phyloP scores from a whole-genome alignment of 2,113 vertebrate species.

The Lontra canadensis region DNA sequence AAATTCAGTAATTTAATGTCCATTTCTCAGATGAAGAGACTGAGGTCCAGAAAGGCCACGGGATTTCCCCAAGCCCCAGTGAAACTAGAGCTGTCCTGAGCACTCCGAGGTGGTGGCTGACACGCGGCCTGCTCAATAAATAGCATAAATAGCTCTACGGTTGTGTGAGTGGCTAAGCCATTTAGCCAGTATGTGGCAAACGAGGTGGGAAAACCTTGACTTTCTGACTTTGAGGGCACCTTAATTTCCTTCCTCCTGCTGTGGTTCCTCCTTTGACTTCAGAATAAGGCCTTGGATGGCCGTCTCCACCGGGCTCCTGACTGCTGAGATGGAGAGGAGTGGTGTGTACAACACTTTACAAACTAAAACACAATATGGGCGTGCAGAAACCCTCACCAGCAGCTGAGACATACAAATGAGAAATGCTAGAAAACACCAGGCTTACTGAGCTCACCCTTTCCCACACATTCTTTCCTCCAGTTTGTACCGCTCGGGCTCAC shows the following conservation, averaged over 20 bases:
- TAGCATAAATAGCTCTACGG: fast-evolving
- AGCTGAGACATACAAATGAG: fast-evolving
- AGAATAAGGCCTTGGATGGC: background rate
- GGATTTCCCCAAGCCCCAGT: background rate
- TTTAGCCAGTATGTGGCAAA: background rate
- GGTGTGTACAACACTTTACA: background rate
- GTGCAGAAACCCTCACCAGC: background rate
- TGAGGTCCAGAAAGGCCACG: background rate
- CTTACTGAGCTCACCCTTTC: fast-evolving
- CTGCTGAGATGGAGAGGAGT: background rate
- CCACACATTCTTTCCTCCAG: background rate
- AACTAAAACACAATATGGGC: background rate
- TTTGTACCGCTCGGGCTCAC: fast-evolving
- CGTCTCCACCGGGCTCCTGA: background rate
- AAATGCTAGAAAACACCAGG: fast-evolving
- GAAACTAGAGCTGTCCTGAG: too few relatives aligned
- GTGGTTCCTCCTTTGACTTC: background rate
- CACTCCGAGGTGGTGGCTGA: fast-evolving
- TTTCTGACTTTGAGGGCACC: fast-evolving
- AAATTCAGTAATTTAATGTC: background rate
- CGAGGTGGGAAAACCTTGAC: background rate
- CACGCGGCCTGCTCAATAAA: too few relatives aligned
- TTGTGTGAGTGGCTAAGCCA: background rate
- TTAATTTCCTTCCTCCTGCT: background rate
- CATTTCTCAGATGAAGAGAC: background rate